These are phyloP conservation scores for Schlechtendalia chinensis DNA, from an alignment of 1,140 invertebrate species.

Conservation along the genomic window DNA sequence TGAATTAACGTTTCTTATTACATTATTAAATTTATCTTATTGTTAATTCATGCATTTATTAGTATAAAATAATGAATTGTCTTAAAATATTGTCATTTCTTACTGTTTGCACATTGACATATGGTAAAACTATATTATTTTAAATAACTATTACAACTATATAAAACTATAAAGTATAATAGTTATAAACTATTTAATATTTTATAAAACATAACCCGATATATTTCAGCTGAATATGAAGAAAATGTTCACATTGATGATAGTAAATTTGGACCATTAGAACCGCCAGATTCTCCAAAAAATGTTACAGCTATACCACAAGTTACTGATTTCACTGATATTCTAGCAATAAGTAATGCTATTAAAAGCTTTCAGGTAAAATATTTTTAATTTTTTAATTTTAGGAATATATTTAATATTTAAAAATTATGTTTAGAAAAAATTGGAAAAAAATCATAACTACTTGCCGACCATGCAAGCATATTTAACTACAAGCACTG, in stretches of 20 bases:
- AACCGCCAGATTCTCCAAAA: slow-evolving; percentile 34
- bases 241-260: slow-evolving; percentile 39
- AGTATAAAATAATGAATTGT: neutral
- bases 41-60: too few relatives aligned
- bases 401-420: neutral
- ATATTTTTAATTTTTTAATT: neutral
- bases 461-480: slow-evolving; percentile 41
- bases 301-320: slow-evolving; percentile 2
- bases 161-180: too few relatives aligned
- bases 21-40: too few relatives aligned
- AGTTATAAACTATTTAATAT: too few relatives aligned
- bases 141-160: too few relatives aligned
- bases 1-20: too few relatives aligned
- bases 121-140: neutral
- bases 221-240: slow-evolving; percentile 30
- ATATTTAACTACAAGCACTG: slow-evolving; percentile 47
- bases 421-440: slow-evolving; percentile 31
- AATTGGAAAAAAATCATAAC: slow-evolving; percentile 39
- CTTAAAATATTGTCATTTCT: neutral
- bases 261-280: slow-evolving; percentile 37
- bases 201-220: neutral
- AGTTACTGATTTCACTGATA: slow-evolving; percentile 31
- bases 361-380: slow-evolving; percentile 43
- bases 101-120: neutral
- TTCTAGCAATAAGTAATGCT: slow-evolving; percentile 28